Base-by-base conservation (phyloP, 2,797 vertebrate genomes). In the Monodelphis domestica region DNA sequence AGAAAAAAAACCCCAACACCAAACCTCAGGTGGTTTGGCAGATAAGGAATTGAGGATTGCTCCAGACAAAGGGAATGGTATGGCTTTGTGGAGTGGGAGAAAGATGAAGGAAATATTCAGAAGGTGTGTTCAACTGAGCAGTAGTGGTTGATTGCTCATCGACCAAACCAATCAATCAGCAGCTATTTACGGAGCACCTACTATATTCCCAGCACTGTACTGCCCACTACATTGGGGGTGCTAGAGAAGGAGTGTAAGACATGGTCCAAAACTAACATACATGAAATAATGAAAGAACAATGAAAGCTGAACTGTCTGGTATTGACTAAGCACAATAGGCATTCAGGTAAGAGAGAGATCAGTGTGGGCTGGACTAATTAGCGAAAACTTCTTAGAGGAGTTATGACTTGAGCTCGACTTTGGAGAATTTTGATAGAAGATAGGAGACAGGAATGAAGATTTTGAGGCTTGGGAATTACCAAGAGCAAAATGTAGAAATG, bases 81-180 rank as follows among this genome's bases (percentile, higher is more conserved):
- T 90, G 90, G 53, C 29, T 87, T 54, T 53, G 57, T 91, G 29
- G 90, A 94, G 91, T 91, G 92, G 78, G 92, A 92, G 95, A 96
- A 89, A 78, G 88, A 28, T 91, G 89, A 97, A 84, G 38, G 38
- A 45, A 84, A 50, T 84, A 84, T 84, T 84, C 50, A 84, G 70
- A 84, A 45, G 70, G 70, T 94, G 78, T 92, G 51, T 53, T 93
- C 93, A 94, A n/a, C 45, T 24, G 89, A 93, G 26, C 1, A 14
- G 30, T 84, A 57, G 87, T 95, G 96, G 95, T 88, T 96, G 96
- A 97, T 93, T 95, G 70, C 38, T 84, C 70, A 84, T 84, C 38
- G 50, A 50, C 70, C 70, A 84, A 94, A 97, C 94, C 89, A 59
- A 53, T 94, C 89, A 59, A 53, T 90, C 59, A 91, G 84, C n/a